These are phyloP conservation scores for Drosophila ironensis DNA, from an alignment of 1,140 invertebrate species.

Conservation along the genomic window DNA sequence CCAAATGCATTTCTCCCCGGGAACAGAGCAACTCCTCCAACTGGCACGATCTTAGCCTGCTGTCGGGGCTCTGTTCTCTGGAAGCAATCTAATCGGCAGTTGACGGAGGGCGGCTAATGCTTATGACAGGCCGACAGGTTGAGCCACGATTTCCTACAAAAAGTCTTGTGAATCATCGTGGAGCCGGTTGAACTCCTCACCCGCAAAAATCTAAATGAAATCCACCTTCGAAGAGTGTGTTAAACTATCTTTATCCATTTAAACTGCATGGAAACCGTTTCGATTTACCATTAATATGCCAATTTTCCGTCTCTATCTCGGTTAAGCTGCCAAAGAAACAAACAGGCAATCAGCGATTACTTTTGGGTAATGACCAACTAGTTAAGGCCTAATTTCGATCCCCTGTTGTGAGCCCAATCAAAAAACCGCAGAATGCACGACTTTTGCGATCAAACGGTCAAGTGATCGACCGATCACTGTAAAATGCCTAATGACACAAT, in stretches of 20 bases:
- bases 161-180: background rate
- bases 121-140: slow-evolving; percentile 50
- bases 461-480: background rate
- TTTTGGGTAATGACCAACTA: slow-evolving; percentile 10
- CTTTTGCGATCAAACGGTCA: slow-evolving; percentile 14
- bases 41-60: slow-evolving; percentile 24
- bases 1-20: slow-evolving; percentile 8
- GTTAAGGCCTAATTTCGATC: slow-evolving; percentile 13
- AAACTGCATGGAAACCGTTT: background rate
- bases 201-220: background rate
- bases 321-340: background rate
- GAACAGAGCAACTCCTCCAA: slow-evolving; percentile 9
- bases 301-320: background rate
- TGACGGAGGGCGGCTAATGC: slow-evolving; percentile 15
- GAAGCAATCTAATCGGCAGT: slow-evolving; percentile 17
- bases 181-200: slow-evolving; percentile 20
- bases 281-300: too few relatives aligned
- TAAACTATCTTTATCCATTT: too few relatives aligned
- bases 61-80: slow-evolving; percentile 1
- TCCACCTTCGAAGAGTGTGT: too few relatives aligned
- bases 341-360: background rate
- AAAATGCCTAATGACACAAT: slow-evolving; percentile 48
- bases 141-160: background rate
- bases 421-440: slow-evolving; percentile 25
- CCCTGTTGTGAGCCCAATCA: slow-evolving; percentile 15